A percentile compares a stretch with the other conserved stretches of the same genome.
phyloP scores from a whole-genome alignment of 1,140 invertebrate genomes.

The Pygmarrhopalites habei region DNA sequence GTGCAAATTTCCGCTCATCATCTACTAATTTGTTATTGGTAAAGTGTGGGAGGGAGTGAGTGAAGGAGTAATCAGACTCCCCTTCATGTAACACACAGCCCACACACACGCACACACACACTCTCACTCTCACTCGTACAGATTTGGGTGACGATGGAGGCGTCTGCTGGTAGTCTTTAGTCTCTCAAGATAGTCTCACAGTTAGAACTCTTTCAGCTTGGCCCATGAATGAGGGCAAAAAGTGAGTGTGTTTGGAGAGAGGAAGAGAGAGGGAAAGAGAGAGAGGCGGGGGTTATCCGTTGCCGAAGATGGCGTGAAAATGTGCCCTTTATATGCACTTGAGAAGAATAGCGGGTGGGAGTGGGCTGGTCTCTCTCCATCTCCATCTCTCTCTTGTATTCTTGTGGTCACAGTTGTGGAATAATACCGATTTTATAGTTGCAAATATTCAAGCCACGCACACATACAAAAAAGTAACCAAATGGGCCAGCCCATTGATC shows the following conservation, averaged over 20 bases:
- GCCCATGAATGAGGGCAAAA: constrained; percentile 21
- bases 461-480: constrained; percentile 37
- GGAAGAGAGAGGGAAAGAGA: no score
- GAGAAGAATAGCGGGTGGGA: constrained; percentile 8
- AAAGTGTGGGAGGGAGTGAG: not conserved
- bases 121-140: no score
- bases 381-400: constrained; percentile 21
- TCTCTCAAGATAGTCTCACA: no score
- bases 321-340: constrained; percentile 40
- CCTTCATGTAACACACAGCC: no score
- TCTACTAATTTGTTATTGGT: constrained; percentile 27
- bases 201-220: no score
- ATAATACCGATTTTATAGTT: constrained; percentile 41
- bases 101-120: no score
- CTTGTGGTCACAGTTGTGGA: constrained; percentile 40
- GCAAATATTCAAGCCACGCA: constrained; percentile 41
- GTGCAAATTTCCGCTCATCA: constrained; percentile 24
- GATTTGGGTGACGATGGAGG: constrained; percentile 2
- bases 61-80: constrained; percentile 12
- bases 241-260: no score
- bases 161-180: constrained; percentile 8
- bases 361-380: no score
- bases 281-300: no score
- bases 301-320: constrained; percentile 40
- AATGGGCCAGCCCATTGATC: constrained; percentile 40